These are phyloP conservation scores for Cephus pulcher DNA, from an alignment of 2,888 invertebrate species.

Conservation along the genomic window DNA sequence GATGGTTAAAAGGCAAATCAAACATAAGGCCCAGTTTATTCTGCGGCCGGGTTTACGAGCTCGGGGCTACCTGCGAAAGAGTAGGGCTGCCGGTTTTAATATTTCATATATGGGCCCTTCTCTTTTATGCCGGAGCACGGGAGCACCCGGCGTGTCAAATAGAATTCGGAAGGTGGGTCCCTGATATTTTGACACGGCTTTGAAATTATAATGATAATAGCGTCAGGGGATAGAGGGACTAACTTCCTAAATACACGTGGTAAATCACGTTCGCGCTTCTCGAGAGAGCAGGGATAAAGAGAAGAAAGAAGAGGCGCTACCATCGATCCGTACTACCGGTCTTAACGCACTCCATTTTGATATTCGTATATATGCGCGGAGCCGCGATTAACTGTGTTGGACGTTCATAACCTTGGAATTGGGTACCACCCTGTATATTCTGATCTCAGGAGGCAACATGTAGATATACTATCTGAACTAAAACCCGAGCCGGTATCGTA, in stretches of 20 bases:
- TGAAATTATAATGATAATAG: conserved; percentile 65
- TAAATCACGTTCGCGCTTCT: conserved; percentile 47
- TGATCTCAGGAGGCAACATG: not conserved
- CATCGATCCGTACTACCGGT: not conserved
- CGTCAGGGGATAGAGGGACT: conserved; percentile 38
- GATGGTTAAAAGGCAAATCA: not conserved
- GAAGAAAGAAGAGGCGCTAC: not conserved
- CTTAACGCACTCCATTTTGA: not conserved
- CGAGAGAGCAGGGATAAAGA: not conserved
- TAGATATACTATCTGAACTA: not conserved
- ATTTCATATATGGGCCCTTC: conserved; percentile 55
- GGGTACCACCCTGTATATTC: not conserved
- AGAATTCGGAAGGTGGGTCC: conserved; percentile 47
- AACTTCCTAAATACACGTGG: conserved; percentile 62
- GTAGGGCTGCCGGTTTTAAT: conserved; percentile 37
- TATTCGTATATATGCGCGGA: not conserved
- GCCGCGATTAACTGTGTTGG: not conserved
- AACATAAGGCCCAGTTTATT: conserved; percentile 4
- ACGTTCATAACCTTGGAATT: not conserved
- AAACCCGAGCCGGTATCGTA: not conserved
- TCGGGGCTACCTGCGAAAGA: conserved; percentile 5
- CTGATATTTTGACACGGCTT: conserved; percentile 62
- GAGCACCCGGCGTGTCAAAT: conserved; percentile 63
- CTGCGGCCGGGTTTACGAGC: conserved; percentile 2
- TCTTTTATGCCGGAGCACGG: conserved; percentile 58